These are phyloP conservation scores for Caenorhabditis elegans DNA, from an alignment of 1,140 invertebrate genomes.

Conservation along the genomic window WBcel235 BX284604.4:14994501-14995000, in stretches of 20 bases:
- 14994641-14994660: conserved; percentile 65
- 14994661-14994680: conserved; percentile 64
- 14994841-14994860: background rate
- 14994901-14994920: background rate
- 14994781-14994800: too few species aligned
- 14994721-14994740: conserved; percentile 57
- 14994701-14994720: conserved; percentile 63
- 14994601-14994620: conserved; percentile 50
- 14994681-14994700: conserved; percentile 64
- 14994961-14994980: too few species aligned
- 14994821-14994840: too few species aligned
- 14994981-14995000: too few species aligned
- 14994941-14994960: conserved; percentile 26
- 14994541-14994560: conserved; percentile 62
- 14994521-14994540: conserved; percentile 54
- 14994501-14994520: conserved; percentile 54
- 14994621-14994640: conserved; percentile 55
- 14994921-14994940: conserved; percentile 34
- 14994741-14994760: conserved; percentile 55
- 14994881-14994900: background rate
- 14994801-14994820: too few species aligned
- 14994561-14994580: conserved; percentile 51
- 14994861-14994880: too few species aligned
- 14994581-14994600: conserved; percentile 47
- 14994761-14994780: conserved; percentile 65